These are phyloP conservation scores for Drosophila kanekoi DNA, from an alignment of 2,888 invertebrate species.

Conservation along the genomic window DNA sequence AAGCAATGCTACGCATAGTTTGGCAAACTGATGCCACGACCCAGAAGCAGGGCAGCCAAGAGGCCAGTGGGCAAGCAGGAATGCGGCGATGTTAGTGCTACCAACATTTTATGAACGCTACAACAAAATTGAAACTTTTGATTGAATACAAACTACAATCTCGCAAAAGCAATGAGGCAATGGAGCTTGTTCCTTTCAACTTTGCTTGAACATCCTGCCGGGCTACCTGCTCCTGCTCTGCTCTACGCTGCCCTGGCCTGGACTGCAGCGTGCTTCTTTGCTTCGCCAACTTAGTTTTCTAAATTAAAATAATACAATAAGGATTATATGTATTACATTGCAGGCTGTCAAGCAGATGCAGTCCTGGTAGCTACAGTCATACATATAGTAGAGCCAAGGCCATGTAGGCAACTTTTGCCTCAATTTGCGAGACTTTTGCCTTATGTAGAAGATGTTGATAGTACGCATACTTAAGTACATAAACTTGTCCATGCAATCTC, in stretches of 20 bases:
- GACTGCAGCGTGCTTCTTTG: conserved; percentile 13
- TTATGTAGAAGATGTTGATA: conserved; percentile 10
- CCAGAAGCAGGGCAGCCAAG: conserved; percentile 28
- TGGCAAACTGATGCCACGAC: conserved; percentile 43
- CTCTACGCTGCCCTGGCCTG: conserved; percentile 26
- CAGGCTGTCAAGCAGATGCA: conserved; percentile 38
- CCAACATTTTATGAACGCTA: conserved; percentile 54
- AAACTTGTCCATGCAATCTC: conserved; percentile 7
- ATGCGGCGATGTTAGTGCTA: conserved; percentile 21
- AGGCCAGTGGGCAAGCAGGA: conserved; percentile 28
- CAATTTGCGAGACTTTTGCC: conserved; percentile 23
- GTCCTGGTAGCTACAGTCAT: not conserved
- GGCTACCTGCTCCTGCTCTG: conserved; percentile 32
- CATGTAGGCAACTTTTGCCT: conserved; percentile 18
- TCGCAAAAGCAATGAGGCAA: conserved; percentile 38
- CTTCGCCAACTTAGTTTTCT: conserved; percentile 64
- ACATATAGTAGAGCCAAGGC: conserved; percentile 4
- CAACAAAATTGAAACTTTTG: conserved; percentile 76
- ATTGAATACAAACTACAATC: conserved; percentile 78
- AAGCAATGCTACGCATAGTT: conserved; percentile 71
- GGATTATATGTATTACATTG: conserved; percentile 63
- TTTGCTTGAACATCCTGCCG: conserved; percentile 34
- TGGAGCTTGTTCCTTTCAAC: conserved; percentile 50
- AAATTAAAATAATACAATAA: conserved; percentile 79
- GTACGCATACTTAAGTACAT: conserved; percentile 3